A percentile compares a stretch with the other conserved stretches of the same genome.
These are phyloP conservation scores for Cantharis nigra DNA, from an alignment of 2,888 invertebrate species.

Conservation along the genomic window DNA sequence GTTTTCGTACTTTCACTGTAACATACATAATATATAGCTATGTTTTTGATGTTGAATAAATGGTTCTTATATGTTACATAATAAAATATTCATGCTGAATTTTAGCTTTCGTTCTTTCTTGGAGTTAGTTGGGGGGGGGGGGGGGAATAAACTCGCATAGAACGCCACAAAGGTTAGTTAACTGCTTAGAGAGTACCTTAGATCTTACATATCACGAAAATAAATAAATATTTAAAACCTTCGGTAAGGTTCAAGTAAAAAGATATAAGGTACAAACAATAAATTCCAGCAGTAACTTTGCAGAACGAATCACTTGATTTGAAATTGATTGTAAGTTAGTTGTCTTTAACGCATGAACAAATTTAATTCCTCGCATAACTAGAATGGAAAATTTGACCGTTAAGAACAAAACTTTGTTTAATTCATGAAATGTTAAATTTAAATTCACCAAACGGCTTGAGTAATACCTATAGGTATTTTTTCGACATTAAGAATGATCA, in stretches of 20 bases:
- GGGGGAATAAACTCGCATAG: too few relatives aligned
- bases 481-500: background rate
- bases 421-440: background rate
- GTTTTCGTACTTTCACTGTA: too few relatives aligned
- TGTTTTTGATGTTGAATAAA: too few relatives aligned
- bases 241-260: background rate
- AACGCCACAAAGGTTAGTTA: too few relatives aligned
- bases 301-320: background rate
- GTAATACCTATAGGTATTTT: too few relatives aligned
- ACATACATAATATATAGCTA: too few relatives aligned
- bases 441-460: background rate
- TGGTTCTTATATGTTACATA: too few relatives aligned
- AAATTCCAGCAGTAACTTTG: background rate
- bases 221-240: background rate
- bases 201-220: too few relatives aligned
- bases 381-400: background rate
- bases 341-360: background rate
- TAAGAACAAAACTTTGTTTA: background rate
- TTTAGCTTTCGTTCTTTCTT: too few relatives aligned
- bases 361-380: background rate
- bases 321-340: background rate
- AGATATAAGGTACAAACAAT: background rate
- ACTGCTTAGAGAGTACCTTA: too few relatives aligned
- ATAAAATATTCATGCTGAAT: too few relatives aligned
- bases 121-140: too few relatives aligned